These are phyloP conservation scores for Cyphomyrus discorhynchus DNA, from an alignment of 2,113 vertebrate species.

Conservation along the genomic window DNA sequence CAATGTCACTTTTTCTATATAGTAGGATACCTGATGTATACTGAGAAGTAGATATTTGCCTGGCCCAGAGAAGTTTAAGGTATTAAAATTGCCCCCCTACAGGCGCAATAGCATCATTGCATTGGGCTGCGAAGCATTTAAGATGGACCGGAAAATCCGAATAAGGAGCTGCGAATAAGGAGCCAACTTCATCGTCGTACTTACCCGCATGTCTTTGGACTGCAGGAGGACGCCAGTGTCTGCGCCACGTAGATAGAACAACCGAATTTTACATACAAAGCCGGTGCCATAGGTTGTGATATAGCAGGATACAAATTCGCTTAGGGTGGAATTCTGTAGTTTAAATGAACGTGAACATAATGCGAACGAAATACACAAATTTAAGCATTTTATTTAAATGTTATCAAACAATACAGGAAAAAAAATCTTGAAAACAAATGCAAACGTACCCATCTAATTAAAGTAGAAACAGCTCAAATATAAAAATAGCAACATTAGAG, in stretches of 20 bases:
- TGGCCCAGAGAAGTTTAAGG: too few species aligned
- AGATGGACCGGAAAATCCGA: too few species aligned
- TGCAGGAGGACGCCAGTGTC: neutral
- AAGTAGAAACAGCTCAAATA: neutral
- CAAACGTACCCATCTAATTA: neutral
- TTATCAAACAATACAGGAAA: neutral
- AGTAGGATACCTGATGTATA: too few species aligned
- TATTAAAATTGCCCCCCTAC: too few species aligned
- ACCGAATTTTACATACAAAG: neutral
- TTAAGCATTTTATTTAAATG: constrained; percentile 14
- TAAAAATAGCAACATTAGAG: neutral
- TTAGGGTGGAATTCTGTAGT: neutral
- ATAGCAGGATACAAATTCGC: neutral
- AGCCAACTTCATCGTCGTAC: too few species aligned
- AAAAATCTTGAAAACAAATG: neutral
- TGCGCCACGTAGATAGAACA: neutral
- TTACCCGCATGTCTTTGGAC: neutral
- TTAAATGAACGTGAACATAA: neutral
- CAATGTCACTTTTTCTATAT: too few species aligned
- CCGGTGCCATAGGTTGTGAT: neutral
- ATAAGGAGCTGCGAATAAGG: too few species aligned
- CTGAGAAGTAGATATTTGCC: too few species aligned
- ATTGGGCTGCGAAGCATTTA: too few species aligned
- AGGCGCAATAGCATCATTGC: too few species aligned
- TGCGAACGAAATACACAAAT: neutral